A percentile compares a stretch with the other conserved stretches of the same genome.
phyloP scores from a whole-genome alignment of 1,140 invertebrate species.

The Microplitis mediator region DNA sequence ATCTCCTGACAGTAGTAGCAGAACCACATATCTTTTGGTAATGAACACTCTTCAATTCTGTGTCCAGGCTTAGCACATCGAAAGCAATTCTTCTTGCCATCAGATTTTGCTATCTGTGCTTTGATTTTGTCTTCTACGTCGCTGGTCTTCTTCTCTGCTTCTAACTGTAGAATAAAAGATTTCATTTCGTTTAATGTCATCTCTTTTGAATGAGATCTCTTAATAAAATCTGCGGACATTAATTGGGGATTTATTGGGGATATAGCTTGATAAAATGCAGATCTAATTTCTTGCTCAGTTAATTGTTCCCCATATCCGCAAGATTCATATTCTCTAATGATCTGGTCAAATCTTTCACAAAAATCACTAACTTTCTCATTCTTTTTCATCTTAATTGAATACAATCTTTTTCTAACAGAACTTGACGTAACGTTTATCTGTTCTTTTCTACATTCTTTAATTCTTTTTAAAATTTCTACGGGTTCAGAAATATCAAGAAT shows the following conservation, averaged over 20 bases:
- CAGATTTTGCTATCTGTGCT: too few species aligned
- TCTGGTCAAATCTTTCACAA: not conserved
- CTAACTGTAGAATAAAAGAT: not conserved
- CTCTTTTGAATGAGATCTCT: not conserved
- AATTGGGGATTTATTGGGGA: too few species aligned
- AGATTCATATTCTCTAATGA: too few species aligned
- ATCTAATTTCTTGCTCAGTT: too few species aligned
- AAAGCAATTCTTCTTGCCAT: too few species aligned
- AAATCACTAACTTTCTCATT: slow-evolving; percentile 36
- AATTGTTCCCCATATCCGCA: too few species aligned
- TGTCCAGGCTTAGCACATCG: too few species aligned
- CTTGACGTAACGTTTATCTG: slow-evolving; percentile 33
- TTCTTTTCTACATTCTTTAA: slow-evolving; percentile 29
- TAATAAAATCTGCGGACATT: not conserved
- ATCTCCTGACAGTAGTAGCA: too few species aligned
- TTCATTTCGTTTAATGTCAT: not conserved
- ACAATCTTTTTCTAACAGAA: slow-evolving; percentile 32
- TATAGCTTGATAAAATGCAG: too few species aligned
- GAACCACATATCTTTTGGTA: too few species aligned
- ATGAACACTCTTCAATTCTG: too few species aligned
- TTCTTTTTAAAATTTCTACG: slow-evolving; percentile 29
- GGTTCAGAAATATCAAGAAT: slow-evolving; percentile 35
- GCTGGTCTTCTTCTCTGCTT: not conserved
- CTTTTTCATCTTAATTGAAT: slow-evolving; percentile 33
- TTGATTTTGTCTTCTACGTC: not conserved